phyloP scores from a whole-genome alignment of 2,797 vertebrate genomes.

The Carcharodon carcharias region DNA sequence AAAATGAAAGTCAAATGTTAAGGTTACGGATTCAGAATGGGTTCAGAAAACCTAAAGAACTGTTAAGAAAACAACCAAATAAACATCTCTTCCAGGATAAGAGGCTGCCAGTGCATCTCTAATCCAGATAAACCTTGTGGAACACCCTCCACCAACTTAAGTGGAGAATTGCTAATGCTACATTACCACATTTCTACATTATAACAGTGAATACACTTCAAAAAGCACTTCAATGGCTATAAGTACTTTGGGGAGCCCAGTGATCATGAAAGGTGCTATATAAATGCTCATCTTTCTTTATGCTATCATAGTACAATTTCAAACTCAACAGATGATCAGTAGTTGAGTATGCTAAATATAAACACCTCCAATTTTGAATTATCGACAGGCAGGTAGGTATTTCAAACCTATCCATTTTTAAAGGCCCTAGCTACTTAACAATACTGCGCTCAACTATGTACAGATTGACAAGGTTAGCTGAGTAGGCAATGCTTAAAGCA shows the following conservation, averaged over 20 bases:
- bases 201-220: neutral
- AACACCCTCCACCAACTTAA: neutral
- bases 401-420: neutral
- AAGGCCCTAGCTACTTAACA: neutral
- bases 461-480: neutral
- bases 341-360: neutral
- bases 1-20: neutral
- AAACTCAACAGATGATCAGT: neutral
- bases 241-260: neutral
- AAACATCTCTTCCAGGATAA: neutral
- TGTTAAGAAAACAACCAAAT: neutral
- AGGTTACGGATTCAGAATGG: neutral
- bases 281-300: neutral
- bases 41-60: neutral
- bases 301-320: neutral
- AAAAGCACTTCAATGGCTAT: neutral
- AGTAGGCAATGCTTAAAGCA: neutral
- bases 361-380: neutral
- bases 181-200: neutral
- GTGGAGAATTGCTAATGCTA: neutral
- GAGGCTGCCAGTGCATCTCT: neutral
- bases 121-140: neutral
- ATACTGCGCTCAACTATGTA: neutral
- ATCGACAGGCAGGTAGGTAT: neutral
- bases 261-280: neutral